Percentiles rank a stretch among this genome's conserved stretches.
Conservation (phyloP, 2,888 invertebrate species). For the Erannis defoliaria region DNA sequence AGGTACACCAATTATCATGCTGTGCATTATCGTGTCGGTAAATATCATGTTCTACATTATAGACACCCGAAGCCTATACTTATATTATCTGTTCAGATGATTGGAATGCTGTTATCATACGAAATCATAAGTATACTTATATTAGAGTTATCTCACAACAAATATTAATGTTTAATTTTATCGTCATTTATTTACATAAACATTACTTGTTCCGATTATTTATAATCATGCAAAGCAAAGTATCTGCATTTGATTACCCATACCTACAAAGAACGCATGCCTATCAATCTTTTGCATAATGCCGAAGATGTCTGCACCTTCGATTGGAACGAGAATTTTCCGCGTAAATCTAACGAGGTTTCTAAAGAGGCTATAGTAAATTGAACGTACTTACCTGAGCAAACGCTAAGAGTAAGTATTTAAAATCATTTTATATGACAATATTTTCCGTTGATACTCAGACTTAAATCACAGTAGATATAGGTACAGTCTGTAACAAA, state of each 20-base stretch:
- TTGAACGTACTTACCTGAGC: slow-evolving; percentile 56
- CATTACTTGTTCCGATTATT: slow-evolving; percentile 15
- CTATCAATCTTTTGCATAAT: slow-evolving; percentile 43
- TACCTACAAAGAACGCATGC: slow-evolving; percentile 34
- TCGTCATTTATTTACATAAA: slow-evolving; percentile 20
- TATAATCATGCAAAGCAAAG: slow-evolving; percentile 32
- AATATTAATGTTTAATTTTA: slow-evolving; percentile 11
- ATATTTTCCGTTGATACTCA: slow-evolving; percentile 81
- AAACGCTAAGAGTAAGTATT: slow-evolving; percentile 72
- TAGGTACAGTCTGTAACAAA: too few species aligned
- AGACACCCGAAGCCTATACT: too few species aligned
- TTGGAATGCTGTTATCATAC: slow-evolving; percentile 5
- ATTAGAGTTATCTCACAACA: slow-evolving; percentile 2
- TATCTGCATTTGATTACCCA: slow-evolving; percentile 41
- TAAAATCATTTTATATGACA: slow-evolving; percentile 79
- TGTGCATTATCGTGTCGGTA: too few species aligned
- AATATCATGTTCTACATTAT: too few species aligned
- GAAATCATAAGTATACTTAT: slow-evolving; percentile 9
- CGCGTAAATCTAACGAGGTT: slow-evolving; percentile 13
- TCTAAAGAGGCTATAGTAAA: slow-evolving; percentile 32
- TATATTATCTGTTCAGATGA: background rate
- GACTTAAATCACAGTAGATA: too few species aligned
- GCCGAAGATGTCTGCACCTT: slow-evolving; percentile 46
- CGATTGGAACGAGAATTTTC: slow-evolving; percentile 35
- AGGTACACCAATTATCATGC: too few species aligned